Conservation (phyloP, 1,140 invertebrate species). For the Halictus rubicundus region DNA sequence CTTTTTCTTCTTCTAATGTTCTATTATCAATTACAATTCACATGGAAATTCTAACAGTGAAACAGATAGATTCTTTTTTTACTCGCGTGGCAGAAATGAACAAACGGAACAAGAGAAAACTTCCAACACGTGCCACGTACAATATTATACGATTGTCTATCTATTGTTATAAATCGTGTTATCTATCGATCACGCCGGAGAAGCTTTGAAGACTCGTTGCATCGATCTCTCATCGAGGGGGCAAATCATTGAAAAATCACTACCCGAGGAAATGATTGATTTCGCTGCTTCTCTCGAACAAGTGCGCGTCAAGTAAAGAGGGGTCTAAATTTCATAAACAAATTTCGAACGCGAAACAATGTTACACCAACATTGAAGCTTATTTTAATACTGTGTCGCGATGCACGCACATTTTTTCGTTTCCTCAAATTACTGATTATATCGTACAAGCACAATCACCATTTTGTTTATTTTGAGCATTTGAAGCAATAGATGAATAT, state of each 20-base stretch:
- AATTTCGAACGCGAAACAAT: slow-evolving; percentile 15
- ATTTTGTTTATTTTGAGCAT: slow-evolving; percentile 54
- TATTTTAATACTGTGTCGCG: not conserved
- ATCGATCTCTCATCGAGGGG: slow-evolving; percentile 4
- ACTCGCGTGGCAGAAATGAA: not conserved
- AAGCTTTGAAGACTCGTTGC: slow-evolving; percentile 37
- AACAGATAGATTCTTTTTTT: slow-evolving; percentile 11
- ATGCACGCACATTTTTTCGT: not conserved
- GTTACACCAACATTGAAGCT: slow-evolving; percentile 3
- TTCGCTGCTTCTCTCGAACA: slow-evolving; percentile 2
- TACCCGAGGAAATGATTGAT: not conserved
- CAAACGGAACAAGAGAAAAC: not conserved
- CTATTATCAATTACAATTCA: slow-evolving; percentile 11
- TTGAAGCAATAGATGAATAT: slow-evolving; percentile 59
- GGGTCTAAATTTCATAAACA: not conserved
- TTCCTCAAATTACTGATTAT: slow-evolving; percentile 34
- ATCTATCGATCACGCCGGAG: slow-evolving; percentile 20
- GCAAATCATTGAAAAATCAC: not conserved
- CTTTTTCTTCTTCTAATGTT: not conserved
- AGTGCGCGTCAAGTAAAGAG: not conserved
- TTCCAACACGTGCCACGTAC: not conserved
- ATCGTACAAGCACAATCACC: slow-evolving; percentile 48
- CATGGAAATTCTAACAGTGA: slow-evolving; percentile 28
- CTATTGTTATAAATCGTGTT: not conserved
- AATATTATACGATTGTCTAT: not conserved